A percentile compares a stretch with the other conserved stretches of the same genome.
Evolutionary conservation across 2,113 vertebrate species (phyloP).

Genomic region (Callaeas wilsoni): DNA sequence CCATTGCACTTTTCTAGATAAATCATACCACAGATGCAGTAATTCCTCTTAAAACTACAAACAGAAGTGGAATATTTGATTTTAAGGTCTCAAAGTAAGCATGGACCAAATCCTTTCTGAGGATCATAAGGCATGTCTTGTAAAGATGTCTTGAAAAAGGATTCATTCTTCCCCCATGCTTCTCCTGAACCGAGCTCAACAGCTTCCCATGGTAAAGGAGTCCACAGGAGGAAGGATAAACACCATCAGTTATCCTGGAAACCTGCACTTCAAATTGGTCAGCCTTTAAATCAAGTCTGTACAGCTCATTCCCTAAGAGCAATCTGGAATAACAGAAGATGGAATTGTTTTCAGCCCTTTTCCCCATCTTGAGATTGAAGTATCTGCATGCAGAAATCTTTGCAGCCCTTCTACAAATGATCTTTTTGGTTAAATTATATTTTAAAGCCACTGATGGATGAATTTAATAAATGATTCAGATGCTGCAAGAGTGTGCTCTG

Average conservation of each 20-base stretch:
- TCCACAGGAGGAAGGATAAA: neutral
- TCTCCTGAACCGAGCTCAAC: neutral
- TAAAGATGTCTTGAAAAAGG: neutral
- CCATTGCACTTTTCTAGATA: neutral
- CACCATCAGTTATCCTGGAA: neutral
- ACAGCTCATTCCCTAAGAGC: neutral
- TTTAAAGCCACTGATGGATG: constrained; percentile 23
- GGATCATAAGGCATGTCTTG: neutral
- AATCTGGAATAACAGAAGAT: neutral
- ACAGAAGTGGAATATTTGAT: neutral
- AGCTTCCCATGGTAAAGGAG: neutral
- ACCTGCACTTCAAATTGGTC: neutral
- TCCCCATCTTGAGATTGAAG: neutral
- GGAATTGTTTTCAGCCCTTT: constrained; percentile 1
- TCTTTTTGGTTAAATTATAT: constrained; percentile 23
- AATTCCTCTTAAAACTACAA: neutral
- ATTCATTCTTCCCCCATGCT: neutral
- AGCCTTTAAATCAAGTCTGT: neutral
- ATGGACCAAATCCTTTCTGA: neutral
- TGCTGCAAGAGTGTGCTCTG: neutral
- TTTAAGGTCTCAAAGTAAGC: neutral
- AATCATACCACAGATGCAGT: neutral
- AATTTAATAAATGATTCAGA: constrained; percentile 54
- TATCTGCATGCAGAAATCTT: neutral
- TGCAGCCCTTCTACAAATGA: neutral